Evolutionary conservation across 2,113 vertebrate species (phyloP), one percentile per base, ranked within the genome.

Genomic region (Callipepla squamata): DNA sequence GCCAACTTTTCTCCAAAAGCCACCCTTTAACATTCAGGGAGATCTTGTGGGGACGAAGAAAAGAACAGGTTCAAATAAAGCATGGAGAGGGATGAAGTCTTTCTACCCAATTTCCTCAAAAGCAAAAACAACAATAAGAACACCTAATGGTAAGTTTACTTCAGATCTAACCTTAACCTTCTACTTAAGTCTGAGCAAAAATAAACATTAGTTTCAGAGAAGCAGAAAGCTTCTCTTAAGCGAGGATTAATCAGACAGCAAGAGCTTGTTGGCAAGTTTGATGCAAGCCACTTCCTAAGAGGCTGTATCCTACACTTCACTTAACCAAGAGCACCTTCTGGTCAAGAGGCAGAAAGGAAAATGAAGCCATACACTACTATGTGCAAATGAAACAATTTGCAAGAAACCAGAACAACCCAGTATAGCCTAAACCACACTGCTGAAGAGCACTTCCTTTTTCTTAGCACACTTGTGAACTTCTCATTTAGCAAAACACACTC

Each of bases 61-160:
- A 30, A 67, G 16, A 80, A 58, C 15, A 3, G 1, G 6, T 53
- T 83, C n/a, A 66, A 83, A 4, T 34, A 42, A 82, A 68, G 40
- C 32, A 61, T 6, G 8, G 12, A 20, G 1, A 38, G 1, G 10
- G 2, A 65, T 1, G 12, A 58, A 17, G 34, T 13, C 11, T 79
- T n/a, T 79, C 25, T 25, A 53, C 51, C 25, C 13, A 15, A 80
- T 7, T 13, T 53, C 36, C 32, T 16, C 7, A 4, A 51, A 76
- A 59, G 2, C 36, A 76, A 1, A 23, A 80, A 25, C 11, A 58
- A 17, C 17, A 69, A 25, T 45, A 74, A 62, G 14, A 76, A 38
- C 8, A 61, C 30, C 45, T 36, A 34, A 15, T 51, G n/a, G 1
- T 13, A 62, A 55, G 5, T 38, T 6, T 26, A 62, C 34, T 50